Evolutionary conservation across 1,140 invertebrate genomes (phyloP), one percentile per base, ranked within the genome.

Genomic region (Drosophila murphyi): DNA sequence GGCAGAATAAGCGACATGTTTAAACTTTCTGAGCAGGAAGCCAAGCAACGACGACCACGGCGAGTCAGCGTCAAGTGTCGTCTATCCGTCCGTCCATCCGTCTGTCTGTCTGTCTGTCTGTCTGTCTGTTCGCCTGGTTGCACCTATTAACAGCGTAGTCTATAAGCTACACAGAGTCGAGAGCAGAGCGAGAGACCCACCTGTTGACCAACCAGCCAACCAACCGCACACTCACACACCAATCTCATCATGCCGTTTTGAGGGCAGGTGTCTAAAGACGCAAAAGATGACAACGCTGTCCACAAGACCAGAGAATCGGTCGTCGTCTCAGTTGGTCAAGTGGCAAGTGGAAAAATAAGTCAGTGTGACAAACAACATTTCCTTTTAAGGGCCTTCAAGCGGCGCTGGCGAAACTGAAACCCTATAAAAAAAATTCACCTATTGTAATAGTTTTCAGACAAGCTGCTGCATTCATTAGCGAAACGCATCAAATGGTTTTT

Each of bases 291-390:
- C 71, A 73, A 41, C 56, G 55, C 71, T 68, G 56, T 61, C 70
- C 57, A 35, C 60, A 37, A 57, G 47, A 5, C 29, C 35, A 31
- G 37, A 20, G 20, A 20, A 20, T 34, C 20, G 51, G 67, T 55
- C 52, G 48, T 47, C 51, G 63, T 61, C 47, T 68, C 55, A 88
- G 80, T 87, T 87, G 83, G 83, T 87, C 83, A 87, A 87, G 80
- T 87, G 80, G 72, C 57, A 71, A 71, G 74, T 63, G 79, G 67
- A 70, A 78, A 87, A 88, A 78, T 88, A 77, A 89, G 83, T 89
- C 85, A 87, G 85, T 89, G 83, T 88, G 83, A 87, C 83, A 87
- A 87, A 88, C 85, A 88, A 89, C 78, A 80, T 72, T 89, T 83
- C 55, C 72, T 78, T 68, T 74, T 59, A 54, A 59, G 41, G 73